Evolutionary conservation across 2,113 vertebrate genomes (phyloP).

Genomic region (Boulengeromyrus knoepffleri): DNA sequence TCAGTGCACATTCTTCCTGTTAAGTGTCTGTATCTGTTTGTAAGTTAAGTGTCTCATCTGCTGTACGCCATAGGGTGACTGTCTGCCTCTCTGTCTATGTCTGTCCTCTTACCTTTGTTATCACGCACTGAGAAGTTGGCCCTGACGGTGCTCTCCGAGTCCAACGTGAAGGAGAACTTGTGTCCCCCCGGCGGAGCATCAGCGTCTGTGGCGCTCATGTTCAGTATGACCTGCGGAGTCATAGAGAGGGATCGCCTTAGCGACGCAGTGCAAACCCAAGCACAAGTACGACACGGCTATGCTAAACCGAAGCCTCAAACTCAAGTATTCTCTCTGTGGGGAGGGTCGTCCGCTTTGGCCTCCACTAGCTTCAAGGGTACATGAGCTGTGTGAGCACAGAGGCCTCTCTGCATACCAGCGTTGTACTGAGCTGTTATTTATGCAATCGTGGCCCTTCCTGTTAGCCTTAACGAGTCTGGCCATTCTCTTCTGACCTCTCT

Average conservation of each 20-base stretch:
- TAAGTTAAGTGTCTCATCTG: not conserved
- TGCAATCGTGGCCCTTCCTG: not conserved
- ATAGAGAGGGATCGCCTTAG: not conserved
- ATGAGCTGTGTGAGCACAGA: not conserved
- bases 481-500: not conserved
- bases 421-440: not conserved
- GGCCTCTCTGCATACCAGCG: not conserved
- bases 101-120: conserved; percentile 72
- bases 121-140: conserved; percentile 85
- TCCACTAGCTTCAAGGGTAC: not conserved
- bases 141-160: conserved; percentile 65
- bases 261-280: not conserved
- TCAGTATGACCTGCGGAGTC: conserved; percentile 77
- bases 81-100: not conserved
- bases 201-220: conserved; percentile 78
- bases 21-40: not conserved
- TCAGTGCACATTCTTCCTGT: not conserved
- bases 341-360: not conserved
- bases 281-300: not conserved
- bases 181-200: conserved; percentile 78
- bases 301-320: not conserved
- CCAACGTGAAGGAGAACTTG: conserved; percentile 80
- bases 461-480: not conserved
- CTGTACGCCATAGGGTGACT: not conserved
- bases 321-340: not conserved